Conservation (phyloP, 2,888 invertebrate genomes). For the Tupiocoris notatus region DNA sequence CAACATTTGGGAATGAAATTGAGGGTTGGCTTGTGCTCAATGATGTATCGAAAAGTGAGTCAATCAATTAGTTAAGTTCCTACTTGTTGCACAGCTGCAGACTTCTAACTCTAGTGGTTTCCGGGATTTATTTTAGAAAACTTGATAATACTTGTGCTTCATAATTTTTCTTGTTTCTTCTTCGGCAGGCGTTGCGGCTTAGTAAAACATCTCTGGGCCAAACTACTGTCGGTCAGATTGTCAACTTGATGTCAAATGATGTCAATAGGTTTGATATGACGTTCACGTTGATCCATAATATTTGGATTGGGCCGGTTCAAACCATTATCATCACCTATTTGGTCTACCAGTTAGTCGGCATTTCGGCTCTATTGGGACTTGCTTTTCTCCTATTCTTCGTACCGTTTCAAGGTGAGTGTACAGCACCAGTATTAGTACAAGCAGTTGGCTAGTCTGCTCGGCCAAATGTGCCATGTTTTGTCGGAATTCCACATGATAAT, state of each 20-base stretch:
- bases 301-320: slow-evolving; percentile 87
- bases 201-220: slow-evolving; percentile 80
- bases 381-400: slow-evolving; percentile 69
- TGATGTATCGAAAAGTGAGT: slow-evolving; percentile 77
- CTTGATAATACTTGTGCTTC: no score
- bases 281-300: slow-evolving; percentile 82
- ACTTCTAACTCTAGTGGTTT: no score
- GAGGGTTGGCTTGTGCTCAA: slow-evolving; percentile 74
- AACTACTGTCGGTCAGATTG: slow-evolving; percentile 71
- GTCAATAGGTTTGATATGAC: slow-evolving; percentile 90
- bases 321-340: slow-evolving; percentile 71
- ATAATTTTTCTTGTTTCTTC: no score
- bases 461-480: no score
- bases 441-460: no score
- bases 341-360: slow-evolving; percentile 64
- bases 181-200: slow-evolving; percentile 68
- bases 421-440: slow-evolving; percentile 46
- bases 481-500: no score
- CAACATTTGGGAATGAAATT: slow-evolving; percentile 80
- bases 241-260: slow-evolving; percentile 83
- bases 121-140: no score
- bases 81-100: no score
- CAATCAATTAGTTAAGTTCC: no score
- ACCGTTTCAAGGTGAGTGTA: slow-evolving; percentile 68
- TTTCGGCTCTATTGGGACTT: slow-evolving; percentile 68